Evolutionary conservation across 1,140 invertebrate species (phyloP), one percentile per base, ranked within the genome.

Genomic region (Anoplolepis gracilipes): DNA sequence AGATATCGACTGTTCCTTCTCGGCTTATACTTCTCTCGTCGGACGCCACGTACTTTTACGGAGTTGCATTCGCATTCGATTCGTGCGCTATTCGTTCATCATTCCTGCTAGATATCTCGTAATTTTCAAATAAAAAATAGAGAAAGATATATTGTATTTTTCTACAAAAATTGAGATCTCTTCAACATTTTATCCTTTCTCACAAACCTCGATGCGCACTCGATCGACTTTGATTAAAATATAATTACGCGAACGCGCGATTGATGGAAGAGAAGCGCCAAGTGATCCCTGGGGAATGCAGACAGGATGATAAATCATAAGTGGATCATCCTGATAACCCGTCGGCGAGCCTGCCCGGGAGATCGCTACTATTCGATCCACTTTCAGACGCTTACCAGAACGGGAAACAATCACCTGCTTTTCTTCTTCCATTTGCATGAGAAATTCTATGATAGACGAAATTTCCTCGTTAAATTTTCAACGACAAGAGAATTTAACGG

Each of bases 251-350:
- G 39, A 49, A 55, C 16, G 65, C 33, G n/a, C 5, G 30, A 69
- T 67, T 13, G 77, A 19, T 67, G 13, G 77, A 16, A 6, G 49
- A 72, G 33, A 16, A 57, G 11, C 36, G 19, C 11, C 28, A 22
- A 42, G 22, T 28, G 64, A 79, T 53, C 22, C 8, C 55, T 28
- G 72, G 39, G 53, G 46, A 85, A 57, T 72, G 36, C 49, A 30
- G 33, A 16, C 13, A n/a, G 19, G 19, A 65, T 57, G 42, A 85
- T 78, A 85, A 85, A 49, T 85, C 82, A 57, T 78, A 85, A 85
- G 39, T 78, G 61, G 73, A 85, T 85, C 82, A 78, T 76, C 42
- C 73, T 57, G 75, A 85, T 77, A 77, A 84, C 59, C 22, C 55
- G 19, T 36, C 39, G 42, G 8, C 22, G 57, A 76, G 13, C 1